phyloP scores from a whole-genome alignment of 2,797 vertebrate genomes.

The Ctenopoma kingsleyae region DNA sequence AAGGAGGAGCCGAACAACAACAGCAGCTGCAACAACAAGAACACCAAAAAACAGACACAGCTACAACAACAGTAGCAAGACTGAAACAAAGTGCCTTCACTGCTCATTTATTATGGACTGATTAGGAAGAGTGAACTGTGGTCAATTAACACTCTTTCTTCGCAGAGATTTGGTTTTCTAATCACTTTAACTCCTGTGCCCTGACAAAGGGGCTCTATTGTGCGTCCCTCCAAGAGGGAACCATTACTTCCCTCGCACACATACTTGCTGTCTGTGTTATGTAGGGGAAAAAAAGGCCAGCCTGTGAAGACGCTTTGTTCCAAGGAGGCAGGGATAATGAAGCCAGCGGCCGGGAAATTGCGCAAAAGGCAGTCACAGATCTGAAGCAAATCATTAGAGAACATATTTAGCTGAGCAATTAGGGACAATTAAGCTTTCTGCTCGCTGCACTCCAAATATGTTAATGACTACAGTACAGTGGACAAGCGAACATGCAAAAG shows the following conservation, averaged over 20 bases:
- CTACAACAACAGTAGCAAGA: constrained; percentile 64
- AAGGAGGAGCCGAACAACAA: constrained; percentile 61
- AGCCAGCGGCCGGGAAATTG: constrained; percentile 90
- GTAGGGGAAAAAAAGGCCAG: constrained; percentile 68
- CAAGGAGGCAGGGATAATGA: constrained; percentile 89
- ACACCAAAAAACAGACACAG: constrained; percentile 51
- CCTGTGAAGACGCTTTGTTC: constrained; percentile 91
- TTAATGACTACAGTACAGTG: constrained; percentile 89
- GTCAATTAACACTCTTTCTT: constrained; percentile 89
- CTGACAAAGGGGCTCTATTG: constrained; percentile 87
- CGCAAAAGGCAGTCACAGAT: constrained; percentile 90
- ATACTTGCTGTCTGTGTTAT: constrained; percentile 82
- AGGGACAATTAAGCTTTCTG: constrained; percentile 95
- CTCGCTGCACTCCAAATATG: constrained; percentile 91
- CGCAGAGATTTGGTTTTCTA: constrained; percentile 88
- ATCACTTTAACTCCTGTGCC: constrained; percentile 86
- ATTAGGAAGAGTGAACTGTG: constrained; percentile 82
- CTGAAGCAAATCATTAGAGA: constrained; percentile 90
- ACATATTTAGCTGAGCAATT: constrained; percentile 93
- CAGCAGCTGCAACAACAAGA: constrained; percentile 68
- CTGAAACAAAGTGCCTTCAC: constrained; percentile 73
- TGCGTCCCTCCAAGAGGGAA: constrained; percentile 79
- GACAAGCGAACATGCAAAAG: constrained; percentile 86
- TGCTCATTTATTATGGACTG: constrained; percentile 80
- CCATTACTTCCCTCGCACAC: constrained; percentile 81